These are phyloP conservation scores for Phymorhynchus buccinoides DNA, from an alignment of 1,140 invertebrate species.

Conservation along the genomic window DNA sequence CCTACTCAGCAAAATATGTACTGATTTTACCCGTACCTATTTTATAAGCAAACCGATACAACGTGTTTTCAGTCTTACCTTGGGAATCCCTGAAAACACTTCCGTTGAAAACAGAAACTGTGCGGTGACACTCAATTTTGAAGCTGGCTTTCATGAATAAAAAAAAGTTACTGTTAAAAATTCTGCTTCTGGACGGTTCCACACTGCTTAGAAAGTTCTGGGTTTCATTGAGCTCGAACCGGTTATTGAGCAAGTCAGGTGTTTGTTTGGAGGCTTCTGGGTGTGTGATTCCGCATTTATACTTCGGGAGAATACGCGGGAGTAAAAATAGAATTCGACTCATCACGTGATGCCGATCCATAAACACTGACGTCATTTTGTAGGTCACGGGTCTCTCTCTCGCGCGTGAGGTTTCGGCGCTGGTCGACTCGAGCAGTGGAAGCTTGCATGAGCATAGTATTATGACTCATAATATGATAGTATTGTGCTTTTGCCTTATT, in stretches of 20 bases:
- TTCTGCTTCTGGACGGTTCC: too few relatives aligned
- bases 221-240: background rate
- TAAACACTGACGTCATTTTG: background rate
- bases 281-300: conserved; percentile 1
- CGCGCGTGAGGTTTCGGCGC: background rate
- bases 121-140: too few relatives aligned
- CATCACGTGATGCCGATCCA: conserved; percentile 26
- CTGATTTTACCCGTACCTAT: too few relatives aligned
- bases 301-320: conserved; percentile 5
- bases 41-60: too few relatives aligned
- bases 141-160: too few relatives aligned
- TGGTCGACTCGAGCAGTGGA: background rate
- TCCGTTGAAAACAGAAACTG: too few relatives aligned
- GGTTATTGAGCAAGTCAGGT: background rate
- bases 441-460: background rate
- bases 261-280: background rate
- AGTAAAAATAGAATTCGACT: conserved; percentile 9
- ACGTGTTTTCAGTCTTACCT: too few relatives aligned
- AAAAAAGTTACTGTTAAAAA: too few relatives aligned
- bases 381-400: conserved; percentile 23
- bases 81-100: too few relatives aligned
- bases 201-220: too few relatives aligned
- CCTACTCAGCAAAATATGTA: too few relatives aligned
- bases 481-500: background rate
- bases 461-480: too few relatives aligned